Conservation (phyloP, 92 coral and sea anemone genomes). For the Metridium senile region DNA sequence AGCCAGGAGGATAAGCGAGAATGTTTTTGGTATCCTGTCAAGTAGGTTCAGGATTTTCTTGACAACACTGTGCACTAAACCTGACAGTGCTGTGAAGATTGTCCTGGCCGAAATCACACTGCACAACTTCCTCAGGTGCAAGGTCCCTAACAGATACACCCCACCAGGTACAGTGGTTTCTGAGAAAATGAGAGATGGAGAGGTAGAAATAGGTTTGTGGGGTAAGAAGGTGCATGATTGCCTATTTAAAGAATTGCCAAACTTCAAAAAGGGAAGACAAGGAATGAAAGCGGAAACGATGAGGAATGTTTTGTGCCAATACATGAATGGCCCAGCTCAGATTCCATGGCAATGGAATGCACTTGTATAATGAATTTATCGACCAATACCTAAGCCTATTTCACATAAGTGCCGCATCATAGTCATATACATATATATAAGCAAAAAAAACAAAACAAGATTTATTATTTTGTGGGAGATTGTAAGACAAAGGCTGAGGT, state of each 20-base stretch:
- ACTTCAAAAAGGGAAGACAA: slow-evolving; percentile 51
- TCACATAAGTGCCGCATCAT: neutral
- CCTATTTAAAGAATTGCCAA: neutral
- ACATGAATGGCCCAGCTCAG: slow-evolving; percentile 66
- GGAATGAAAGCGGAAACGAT: slow-evolving; percentile 49
- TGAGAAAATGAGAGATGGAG: slow-evolving; percentile 18
- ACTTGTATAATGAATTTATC: neutral
- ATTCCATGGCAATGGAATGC: slow-evolving; percentile 69
- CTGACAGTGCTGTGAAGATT: slow-evolving; percentile 42
- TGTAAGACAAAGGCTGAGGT: too few species aligned
- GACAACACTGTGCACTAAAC: slow-evolving; percentile 53
- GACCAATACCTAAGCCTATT: neutral
- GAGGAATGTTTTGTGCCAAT: slow-evolving; percentile 49
- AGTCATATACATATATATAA: neutral
- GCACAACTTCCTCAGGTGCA: slow-evolving; percentile 48
- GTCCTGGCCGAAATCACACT: slow-evolving; percentile 58
- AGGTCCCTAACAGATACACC: slow-evolving; percentile 35
- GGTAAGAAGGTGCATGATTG: slow-evolving; percentile 7
- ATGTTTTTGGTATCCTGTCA: slow-evolving; percentile 55
- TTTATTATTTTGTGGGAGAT: too few species aligned
- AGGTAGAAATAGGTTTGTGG: slow-evolving; percentile 26
- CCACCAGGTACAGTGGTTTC: slow-evolving; percentile 36
- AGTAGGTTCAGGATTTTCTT: slow-evolving; percentile 46
- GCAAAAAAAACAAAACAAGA: too few species aligned
- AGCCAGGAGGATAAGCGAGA: slow-evolving; percentile 52